Evolutionary conservation across 2,888 invertebrate genomes (phyloP), one percentile per base, ranked within the genome.

Genomic region (Mesoligia furuncula): DNA sequence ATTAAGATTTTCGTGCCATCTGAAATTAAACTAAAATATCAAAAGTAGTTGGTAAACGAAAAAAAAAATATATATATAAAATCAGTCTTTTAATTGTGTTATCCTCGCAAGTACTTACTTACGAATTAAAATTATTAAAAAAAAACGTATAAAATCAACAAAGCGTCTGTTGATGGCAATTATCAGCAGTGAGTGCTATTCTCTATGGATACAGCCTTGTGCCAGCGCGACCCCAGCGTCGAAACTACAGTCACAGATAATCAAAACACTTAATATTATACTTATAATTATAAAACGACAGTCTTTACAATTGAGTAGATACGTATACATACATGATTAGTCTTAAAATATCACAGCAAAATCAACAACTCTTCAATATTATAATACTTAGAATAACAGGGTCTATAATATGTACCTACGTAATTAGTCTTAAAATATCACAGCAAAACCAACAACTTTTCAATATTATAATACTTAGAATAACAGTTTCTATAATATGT

Each of bases 61-160:
- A 69, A 77, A 77, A 77, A 74, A 73, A 77, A 77, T 71, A 77
- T 68, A 77, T 64, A 17, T 77, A 68, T 36, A 73, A 69, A 77
- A 77, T 74, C 77, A 77, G 77, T 77, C 77, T 77, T 77, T 77
- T 77, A 77, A 73, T 77, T 77, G 73, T 77, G 77, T 77, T 77
- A 75, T 75, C 69, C 61, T 75, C 68, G 62, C n/a, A 73, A 76
- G 27, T 72, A 72, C 59, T 72, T 66, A 76, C n/a, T n/a, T n/a
- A n/a, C n/a, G n/a, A n/a, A n/a, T n/a, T 65, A 71, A 76, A 51
- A 76, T 66, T 61, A 66, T 72, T 66, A 66, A 72, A 72, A 76
- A 65, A 69, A 75, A 74, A n/a, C n/a, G n/a, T n/a, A n/a, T n/a
- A n/a, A n/a, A n/a, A n/a, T n/a, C n/a, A n/a, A n/a, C 59, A 73